Conservation (phyloP, 2,113 vertebrate genomes). For the Dendrocopos noguchii region DNA sequence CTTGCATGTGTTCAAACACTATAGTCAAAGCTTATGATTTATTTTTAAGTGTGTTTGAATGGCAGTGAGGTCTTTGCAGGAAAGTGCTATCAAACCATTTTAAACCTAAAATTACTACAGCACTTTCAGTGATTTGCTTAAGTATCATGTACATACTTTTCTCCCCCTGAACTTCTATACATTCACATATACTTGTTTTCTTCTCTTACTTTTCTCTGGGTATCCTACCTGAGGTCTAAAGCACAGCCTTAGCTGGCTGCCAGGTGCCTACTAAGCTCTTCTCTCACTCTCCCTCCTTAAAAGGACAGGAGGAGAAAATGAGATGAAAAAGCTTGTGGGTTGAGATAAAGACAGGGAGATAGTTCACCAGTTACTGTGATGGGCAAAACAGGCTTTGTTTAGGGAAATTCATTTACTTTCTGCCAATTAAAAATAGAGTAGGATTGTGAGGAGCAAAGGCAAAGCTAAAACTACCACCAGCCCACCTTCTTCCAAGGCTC, state of each 20-base stretch:
- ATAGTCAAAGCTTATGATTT: background rate
- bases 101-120: background rate
- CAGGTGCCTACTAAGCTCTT: background rate
- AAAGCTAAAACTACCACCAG: background rate
- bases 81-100: background rate
- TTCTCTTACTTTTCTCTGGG: background rate
- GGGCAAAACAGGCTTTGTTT: background rate
- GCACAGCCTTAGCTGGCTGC: background rate
- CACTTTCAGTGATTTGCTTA: background rate
- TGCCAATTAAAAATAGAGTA: background rate
- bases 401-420: background rate
- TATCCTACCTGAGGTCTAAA: background rate
- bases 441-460: background rate
- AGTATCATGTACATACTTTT: background rate
- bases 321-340: fast-evolving
- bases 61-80: background rate
- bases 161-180: background rate
- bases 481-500: background rate
- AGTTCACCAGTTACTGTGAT: background rate
- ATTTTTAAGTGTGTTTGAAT: background rate
- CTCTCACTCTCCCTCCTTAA: background rate
- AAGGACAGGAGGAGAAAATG: background rate
- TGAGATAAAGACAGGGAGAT: background rate
- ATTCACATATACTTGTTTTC: background rate
- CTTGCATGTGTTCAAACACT: background rate